Evolutionary conservation across 2,797 vertebrate genomes (phyloP), one percentile per base, ranked within the genome.

Genomic region (Rhinatrema bivittatum): DNA sequence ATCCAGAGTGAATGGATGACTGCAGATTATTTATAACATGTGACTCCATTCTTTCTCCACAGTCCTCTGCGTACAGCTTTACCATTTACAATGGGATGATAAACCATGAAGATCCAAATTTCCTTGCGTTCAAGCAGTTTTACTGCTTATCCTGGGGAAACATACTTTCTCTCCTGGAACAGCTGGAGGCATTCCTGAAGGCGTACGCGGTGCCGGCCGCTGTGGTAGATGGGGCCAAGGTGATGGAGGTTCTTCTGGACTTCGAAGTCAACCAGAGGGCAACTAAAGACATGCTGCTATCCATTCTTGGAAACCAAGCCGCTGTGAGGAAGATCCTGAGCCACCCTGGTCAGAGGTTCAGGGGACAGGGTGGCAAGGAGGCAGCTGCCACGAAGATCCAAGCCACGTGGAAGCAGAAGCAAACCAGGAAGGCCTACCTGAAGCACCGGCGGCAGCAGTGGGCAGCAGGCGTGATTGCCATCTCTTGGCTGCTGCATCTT

Each of bases 391-490:
- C 65, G 20, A 70, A 31, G 63, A 82, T 90, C 48, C 88, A 87
- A 47, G 73, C 86, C 40, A 70, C 60, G 2, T 93, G 91, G 87
- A 77, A 81, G 52, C 40, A 84, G 30, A 58, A 54, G 32, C 22
- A 3, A 9, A 69, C 69, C 20, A 79, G 71, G 17, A 55, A 36
- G 20, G 49, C 66, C 58, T 91, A 78, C 42, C 35, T 83, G 56
- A 3, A 1, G 10, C 60, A 66, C 41, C 60, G 68, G 27, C 65
- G 36, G 30, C 63, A 66, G 73, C 85, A 79, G 61, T 74, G 87
- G 91, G 91, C 90, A 6, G 83, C 69, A 3, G 75, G 68, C 19
- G 83, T 72, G 65, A 82, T 91, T 1, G 36, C 82, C 29, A 14
- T 73, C 4, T 54, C 77, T 13, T 90, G 89, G 91, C 66, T 82